These are phyloP conservation scores for Paguma larvata DNA, from an alignment of 2,797 vertebrate species.

Conservation along the genomic window DNA sequence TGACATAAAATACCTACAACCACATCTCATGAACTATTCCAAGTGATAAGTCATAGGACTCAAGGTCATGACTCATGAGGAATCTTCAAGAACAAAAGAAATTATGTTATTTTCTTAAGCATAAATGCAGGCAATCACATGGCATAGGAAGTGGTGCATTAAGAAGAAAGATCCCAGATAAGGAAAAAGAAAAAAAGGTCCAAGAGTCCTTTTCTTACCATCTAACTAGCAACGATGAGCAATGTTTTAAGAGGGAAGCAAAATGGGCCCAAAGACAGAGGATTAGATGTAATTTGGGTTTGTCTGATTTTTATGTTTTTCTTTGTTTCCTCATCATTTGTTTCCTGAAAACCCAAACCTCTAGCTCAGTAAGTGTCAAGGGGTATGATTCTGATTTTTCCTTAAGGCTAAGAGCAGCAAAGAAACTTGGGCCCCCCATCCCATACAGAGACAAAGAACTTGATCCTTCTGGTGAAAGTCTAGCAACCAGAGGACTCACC, in stretches of 20 bases:
- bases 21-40: slow-evolving; percentile 31
- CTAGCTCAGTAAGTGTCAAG: not conserved
- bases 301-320: not conserved
- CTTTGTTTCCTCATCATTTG: not conserved
- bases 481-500: not conserved
- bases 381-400: not conserved
- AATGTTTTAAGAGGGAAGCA: not conserved
- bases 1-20: slow-evolving; percentile 54
- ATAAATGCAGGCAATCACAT: not conserved
- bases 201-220: not conserved
- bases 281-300: not conserved
- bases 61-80: slow-evolving; percentile 58
- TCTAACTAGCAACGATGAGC: not conserved
- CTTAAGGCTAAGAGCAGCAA: not conserved
- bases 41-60: slow-evolving; percentile 59
- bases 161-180: not conserved
- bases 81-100: slow-evolving; percentile 31
- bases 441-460: not conserved
- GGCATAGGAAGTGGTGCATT: not conserved
- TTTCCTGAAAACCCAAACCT: not conserved
- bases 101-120: not conserved
- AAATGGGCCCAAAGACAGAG: not conserved
- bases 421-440: not conserved
- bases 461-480: not conserved
- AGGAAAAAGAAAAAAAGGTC: not conserved